phyloP scores from a whole-genome alignment of 2,113 vertebrate genomes.

The Pteropus alecto region DNA sequence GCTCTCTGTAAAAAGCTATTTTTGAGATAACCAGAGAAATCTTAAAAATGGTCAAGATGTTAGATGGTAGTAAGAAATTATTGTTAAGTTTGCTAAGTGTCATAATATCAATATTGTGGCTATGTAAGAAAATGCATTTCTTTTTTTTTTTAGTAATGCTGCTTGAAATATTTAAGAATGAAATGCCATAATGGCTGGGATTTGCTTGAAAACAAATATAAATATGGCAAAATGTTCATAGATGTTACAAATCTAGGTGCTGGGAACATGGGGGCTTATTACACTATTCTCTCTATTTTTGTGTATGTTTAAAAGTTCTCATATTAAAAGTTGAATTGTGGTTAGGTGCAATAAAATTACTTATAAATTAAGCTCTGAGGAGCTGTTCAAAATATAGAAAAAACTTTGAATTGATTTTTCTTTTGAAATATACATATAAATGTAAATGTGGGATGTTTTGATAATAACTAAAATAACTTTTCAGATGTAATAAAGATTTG shows the following conservation, averaged over 20 bases:
- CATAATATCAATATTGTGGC: neutral
- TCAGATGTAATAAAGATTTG: neutral
- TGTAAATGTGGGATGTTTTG: constrained; percentile 17
- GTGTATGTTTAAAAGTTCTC: neutral
- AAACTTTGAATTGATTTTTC: constrained; percentile 18
- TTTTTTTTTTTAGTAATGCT: neutral
- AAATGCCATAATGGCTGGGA: neutral
- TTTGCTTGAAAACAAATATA: constrained; percentile 7
- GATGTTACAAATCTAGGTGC: neutral
- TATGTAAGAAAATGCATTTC: neutral
- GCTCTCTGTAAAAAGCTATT: neutral
- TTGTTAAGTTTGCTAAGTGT: neutral
- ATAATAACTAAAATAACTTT: constrained; percentile 36
- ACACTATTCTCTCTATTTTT: neutral
- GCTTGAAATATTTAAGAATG: neutral
- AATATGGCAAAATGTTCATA: neutral
- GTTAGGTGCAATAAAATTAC: neutral
- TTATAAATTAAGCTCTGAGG: neutral
- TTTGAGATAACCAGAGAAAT: neutral
- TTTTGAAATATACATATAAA: neutral
- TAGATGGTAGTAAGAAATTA: neutral
- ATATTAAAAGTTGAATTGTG: neutral
- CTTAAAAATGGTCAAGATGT: neutral
- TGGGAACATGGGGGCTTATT: neutral
- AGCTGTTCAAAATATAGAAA: neutral